Conservation (phyloP, 2,888 invertebrate genomes). For the Dasysyrphus albostriatus region DNA sequence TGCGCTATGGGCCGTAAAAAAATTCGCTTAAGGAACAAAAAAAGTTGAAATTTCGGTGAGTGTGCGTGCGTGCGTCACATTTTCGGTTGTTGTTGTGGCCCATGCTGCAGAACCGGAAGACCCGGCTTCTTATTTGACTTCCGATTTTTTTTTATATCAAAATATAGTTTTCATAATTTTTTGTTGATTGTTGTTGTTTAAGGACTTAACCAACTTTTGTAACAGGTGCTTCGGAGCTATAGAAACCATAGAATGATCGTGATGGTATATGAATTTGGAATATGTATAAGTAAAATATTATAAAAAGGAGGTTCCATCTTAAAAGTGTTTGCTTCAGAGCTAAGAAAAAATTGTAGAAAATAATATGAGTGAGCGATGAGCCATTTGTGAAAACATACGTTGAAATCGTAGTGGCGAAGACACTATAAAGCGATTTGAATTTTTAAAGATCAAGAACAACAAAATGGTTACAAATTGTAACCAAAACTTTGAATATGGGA, state of each 20-base stretch:
- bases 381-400: too few relatives aligned
- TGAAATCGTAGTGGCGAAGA: too few relatives aligned
- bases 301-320: not conserved
- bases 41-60: constrained; percentile 23
- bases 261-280: not conserved
- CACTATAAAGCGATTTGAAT: too few relatives aligned
- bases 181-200: constrained; percentile 3
- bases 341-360: too few relatives aligned
- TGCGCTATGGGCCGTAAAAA: constrained; percentile 51
- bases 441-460: too few relatives aligned
- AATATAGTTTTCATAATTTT: constrained; percentile 9
- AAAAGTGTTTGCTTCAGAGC: not conserved
- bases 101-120: constrained; percentile 72
- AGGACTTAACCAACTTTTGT: constrained; percentile 17
- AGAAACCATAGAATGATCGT: constrained; percentile 58
- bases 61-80: constrained; percentile 43
- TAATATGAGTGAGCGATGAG: too few relatives aligned
- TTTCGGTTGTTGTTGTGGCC: constrained; percentile 45
- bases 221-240: constrained; percentile 55
- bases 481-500: too few relatives aligned
- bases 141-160: constrained; percentile 55
- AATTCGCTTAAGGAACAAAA: constrained; percentile 12
- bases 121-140: constrained; percentile 60
- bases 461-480: too few relatives aligned
- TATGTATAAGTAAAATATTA: not conserved